Evolutionary conservation across 2,113 vertebrate genomes (phyloP).

Genomic region (Delphinapterus leucas): DNA sequence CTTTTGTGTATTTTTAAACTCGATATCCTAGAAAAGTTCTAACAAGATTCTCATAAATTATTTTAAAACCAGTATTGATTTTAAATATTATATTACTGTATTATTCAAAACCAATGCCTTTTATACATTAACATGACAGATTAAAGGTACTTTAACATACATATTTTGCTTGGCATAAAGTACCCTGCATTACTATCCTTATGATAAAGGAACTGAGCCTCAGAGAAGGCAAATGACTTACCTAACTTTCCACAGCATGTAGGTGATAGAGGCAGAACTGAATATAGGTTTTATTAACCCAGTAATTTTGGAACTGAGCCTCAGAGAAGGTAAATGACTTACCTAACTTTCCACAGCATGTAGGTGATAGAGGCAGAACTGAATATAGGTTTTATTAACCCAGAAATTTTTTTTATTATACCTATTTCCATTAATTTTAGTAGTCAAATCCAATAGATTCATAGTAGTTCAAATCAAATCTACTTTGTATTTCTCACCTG

Average conservation of each 20-base stretch:
- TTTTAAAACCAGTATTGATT: slow-evolving; percentile 10
- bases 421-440: not conserved
- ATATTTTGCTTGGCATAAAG: not conserved
- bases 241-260: not conserved
- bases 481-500: not conserved
- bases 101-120: not conserved
- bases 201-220: not conserved
- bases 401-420: not conserved
- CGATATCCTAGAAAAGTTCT: not conserved
- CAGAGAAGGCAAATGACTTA: not conserved
- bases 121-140: not conserved
- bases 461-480: not conserved
- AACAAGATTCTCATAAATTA: not conserved
- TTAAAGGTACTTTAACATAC: not conserved
- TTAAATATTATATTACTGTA: not conserved
- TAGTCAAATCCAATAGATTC: not conserved
- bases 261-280: not conserved
- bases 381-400: not conserved
- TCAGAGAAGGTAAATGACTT: not conserved
- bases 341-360: not conserved
- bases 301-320: too few relatives aligned
- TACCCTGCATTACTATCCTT: not conserved
- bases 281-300: not conserved
- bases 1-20: slow-evolving; percentile 6
- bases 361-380: not conserved